Evolutionary conservation across 53 echinoderm and acorn worm genomes (phyloP), one percentile per base, ranked within the genome.

Genomic region (Temnopleurus reevesii): DNA sequence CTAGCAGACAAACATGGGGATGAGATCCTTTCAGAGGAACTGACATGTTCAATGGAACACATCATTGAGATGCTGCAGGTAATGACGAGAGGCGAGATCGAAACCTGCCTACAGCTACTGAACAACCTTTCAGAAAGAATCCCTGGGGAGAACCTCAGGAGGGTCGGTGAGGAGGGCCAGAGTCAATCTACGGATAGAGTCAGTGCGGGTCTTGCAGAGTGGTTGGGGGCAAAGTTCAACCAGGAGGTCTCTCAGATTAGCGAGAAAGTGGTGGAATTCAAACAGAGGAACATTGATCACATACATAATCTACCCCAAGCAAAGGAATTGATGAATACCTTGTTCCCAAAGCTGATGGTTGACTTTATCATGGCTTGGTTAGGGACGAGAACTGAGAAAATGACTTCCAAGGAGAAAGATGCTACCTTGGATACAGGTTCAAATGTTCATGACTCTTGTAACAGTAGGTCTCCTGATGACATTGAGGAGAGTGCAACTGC

Each of bases 161-260:
- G 41, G 71, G 34, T 19, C 12, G 21, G 41, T 41, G 71, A n/a
- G n/a, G 41, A 1, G n/a, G 41, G 5, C 41, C 71, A 8, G 15
- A 2, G 51, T 5, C 79, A 79, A 29, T 28, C 47, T 12, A 6
- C 36, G 5, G 71, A 87, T 36, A 64, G 66, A 27, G 29, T 87
- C 2, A 49, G n/a, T 10, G 21, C n/a, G 0, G 71, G 34, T 18
- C 49, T 87, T 8, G 63, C 81, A 30, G 36, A 61, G 29, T 90
- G 90, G 90, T 82, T 90, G 19, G 90, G 90, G 13, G 17, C 49
- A 31, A 81, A 81, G 46, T 90, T 90, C 61, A 46, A 90, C 45
- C n/a, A 2, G 31, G 61, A 58, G 45, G 61, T 53, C 7, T 59
- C 59, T 4, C 46, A 44, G 15, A 81, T 90, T 47, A 90, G 82